Base-by-base conservation (phyloP, 1,140 invertebrate species). In the Ostrea denselamellosa region DNA sequence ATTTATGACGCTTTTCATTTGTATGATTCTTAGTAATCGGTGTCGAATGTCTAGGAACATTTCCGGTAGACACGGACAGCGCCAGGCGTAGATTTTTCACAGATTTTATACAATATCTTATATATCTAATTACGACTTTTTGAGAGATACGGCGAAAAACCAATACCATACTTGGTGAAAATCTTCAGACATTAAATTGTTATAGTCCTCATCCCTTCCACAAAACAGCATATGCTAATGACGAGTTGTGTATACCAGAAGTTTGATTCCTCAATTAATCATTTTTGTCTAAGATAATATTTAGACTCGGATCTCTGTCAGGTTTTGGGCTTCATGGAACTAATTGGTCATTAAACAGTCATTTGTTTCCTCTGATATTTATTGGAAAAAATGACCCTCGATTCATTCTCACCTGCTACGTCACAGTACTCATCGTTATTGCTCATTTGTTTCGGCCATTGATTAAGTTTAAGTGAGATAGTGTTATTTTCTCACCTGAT, bases 361-460 rank as follows among this genome's bases (percentile, higher is more conserved):
- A 28, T 77, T 77, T 77, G 68, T 77, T 77, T 77, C 25, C 28
- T 77, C 10, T 77, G 68, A 34, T 77, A 77, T 77, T 71, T 44
- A 62, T 62, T 62, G 58, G 68, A 34, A 77, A 28, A 28, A 25
- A 34, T 22, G 10, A 9, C 28, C 25, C 14, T 10, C 22, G 25
- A 77, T 77, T 77, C 25, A 77, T 34, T 34, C 68, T 28, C 25
- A 28, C 25, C 68, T 77, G n/a, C 7, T 68, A 25, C 28, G 25
- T 28, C 14, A 17, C 14, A 19, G 17, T 19, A 0, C 56, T 19
- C 0, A 62, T 7, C 56, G n/a, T 8, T n/a, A 0, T 68, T n/a
- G 19, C 9, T 68, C 0, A 7, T 28, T 22, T 68, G 65, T 77
- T 77, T 77, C 5, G 22, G 25, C 2, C 68, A 77, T 77, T 77